Percentiles rank a stretch among this genome's conserved stretches.
Conservation (phyloP, 2,113 vertebrate genomes). For the human (Homo sapiens) region GRCh38 chr12:67496001-67496500, state of each 20-base stretch:
- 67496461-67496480: neutral
- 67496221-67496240: neutral
- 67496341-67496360: neutral
- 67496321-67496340: neutral
- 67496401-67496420: neutral
- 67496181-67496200: no score
- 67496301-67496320: neutral
- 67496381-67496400: neutral
- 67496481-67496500: neutral
- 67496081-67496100: neutral
- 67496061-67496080: neutral
- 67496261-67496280: neutral
- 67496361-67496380: neutral
- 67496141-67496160: neutral
- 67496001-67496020: neutral
- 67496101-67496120: neutral
- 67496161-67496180: neutral
- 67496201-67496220: no score
- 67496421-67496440: neutral
- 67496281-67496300: neutral
- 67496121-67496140: neutral
- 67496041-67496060: neutral
- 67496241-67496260: neutral
- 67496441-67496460: neutral
- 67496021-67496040: constrained; percentile 11